Percentiles rank a stretch among this genome's conserved stretches.
These are phyloP conservation scores for Poeciliopsis retropinna DNA, from an alignment of 2,113 vertebrate genomes.

Conservation along the genomic window DNA sequence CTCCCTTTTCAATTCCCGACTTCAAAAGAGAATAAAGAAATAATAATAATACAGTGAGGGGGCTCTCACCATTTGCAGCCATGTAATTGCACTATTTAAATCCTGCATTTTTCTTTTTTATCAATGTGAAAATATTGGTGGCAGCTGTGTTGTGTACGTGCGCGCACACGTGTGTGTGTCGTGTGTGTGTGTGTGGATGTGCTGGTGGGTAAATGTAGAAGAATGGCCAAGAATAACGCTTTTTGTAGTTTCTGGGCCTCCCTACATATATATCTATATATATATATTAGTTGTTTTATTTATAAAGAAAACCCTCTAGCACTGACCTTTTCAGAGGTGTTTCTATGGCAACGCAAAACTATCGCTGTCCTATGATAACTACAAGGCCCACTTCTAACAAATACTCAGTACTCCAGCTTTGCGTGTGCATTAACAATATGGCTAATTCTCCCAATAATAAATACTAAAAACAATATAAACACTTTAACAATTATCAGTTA, in stretches of 20 bases:
- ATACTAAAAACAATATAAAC: too few species aligned
- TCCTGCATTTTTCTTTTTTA: slow-evolving; percentile 65
- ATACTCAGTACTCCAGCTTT: too few species aligned
- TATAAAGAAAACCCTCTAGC: slow-evolving; percentile 76
- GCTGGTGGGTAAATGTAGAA: slow-evolving; percentile 29
- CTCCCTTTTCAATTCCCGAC: slow-evolving; percentile 82
- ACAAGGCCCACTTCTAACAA: too few species aligned
- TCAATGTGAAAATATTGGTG: slow-evolving; percentile 72
- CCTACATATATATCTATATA: too few species aligned
- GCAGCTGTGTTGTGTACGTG: background rate
- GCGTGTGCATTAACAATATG: too few species aligned
- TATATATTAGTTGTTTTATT: too few species aligned
- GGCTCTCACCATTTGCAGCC: slow-evolving; percentile 69
- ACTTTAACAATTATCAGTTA: too few species aligned
- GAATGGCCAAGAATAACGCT: slow-evolving; percentile 73
- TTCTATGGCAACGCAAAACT: slow-evolving; percentile 69
- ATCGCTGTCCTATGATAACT: too few species aligned
- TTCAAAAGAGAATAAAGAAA: slow-evolving; percentile 83
- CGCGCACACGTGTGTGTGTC: too few species aligned
- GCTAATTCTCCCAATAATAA: too few species aligned
- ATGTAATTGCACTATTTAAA: slow-evolving; percentile 82
- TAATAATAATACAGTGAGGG: slow-evolving; percentile 77
- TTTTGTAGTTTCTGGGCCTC: slow-evolving; percentile 28
- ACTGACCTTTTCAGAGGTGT: slow-evolving; percentile 63
- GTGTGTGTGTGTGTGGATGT: too few species aligned